phyloP scores from a whole-genome alignment of 2,113 vertebrate species.

The Corapipo altera region DNA sequence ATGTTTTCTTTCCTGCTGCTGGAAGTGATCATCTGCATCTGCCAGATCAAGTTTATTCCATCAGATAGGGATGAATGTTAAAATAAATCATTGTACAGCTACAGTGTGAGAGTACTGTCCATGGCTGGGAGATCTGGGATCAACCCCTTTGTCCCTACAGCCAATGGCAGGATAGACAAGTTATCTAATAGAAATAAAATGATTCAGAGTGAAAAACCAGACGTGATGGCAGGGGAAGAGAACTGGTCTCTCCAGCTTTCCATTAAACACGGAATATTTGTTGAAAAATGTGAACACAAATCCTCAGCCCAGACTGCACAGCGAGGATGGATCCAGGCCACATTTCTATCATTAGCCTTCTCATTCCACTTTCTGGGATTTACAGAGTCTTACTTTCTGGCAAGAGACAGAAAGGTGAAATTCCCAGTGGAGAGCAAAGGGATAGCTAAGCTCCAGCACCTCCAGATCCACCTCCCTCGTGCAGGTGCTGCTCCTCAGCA shows the following conservation, averaged over 20 bases:
- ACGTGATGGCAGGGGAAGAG: neutral
- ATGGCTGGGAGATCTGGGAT: neutral
- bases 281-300: neutral
- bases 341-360: neutral
- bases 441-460: neutral
- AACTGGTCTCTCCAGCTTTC: neutral
- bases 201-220: neutral
- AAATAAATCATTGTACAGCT: neutral
- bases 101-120: neutral
- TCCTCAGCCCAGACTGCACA: neutral
- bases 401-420: neutral
- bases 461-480: rapidly evolving
- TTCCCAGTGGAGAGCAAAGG: neutral
- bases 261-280: neutral
- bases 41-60: neutral
- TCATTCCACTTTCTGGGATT: neutral
- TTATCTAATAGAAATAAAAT: neutral
- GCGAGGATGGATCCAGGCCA: neutral
- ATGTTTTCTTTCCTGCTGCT: neutral
- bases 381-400: neutral
- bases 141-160: neutral
- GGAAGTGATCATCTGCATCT: neutral
- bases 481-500: neutral
- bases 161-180: neutral
- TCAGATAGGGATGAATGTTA: neutral